Evolutionary conservation across 2,888 invertebrate genomes (phyloP).

Genomic region (Lumbricus terrestris): DNA sequence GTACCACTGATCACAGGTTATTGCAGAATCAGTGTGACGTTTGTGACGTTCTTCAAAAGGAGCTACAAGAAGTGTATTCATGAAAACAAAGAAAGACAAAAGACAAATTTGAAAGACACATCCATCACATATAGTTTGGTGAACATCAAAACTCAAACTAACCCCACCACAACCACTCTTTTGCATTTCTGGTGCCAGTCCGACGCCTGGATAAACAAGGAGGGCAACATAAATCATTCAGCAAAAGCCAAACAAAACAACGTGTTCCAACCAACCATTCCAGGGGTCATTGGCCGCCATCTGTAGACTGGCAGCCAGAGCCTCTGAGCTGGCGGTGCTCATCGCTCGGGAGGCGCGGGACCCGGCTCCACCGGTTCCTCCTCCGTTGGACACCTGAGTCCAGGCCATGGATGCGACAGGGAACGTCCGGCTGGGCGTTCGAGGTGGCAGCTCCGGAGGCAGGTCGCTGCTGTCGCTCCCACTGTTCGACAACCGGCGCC

Average conservation of each 20-base stretch:
- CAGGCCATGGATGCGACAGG: not conserved
- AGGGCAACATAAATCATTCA: no score
- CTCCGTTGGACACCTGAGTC: slow-evolving; percentile 12
- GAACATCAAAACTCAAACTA: no score
- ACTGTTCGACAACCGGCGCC: slow-evolving; percentile 22
- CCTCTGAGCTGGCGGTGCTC: not conserved
- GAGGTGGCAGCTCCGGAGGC: slow-evolving; percentile 79
- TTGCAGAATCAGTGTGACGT: no score
- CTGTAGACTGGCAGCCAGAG: not conserved
- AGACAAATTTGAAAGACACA: no score
- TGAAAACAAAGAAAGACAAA: no score
- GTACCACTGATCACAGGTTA: not conserved
- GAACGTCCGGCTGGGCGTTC: slow-evolving; percentile 58
- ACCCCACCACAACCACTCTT: no score
- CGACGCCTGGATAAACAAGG: no score
- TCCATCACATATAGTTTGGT: no score
- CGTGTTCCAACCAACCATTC: not conserved
- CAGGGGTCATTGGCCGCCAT: not conserved
- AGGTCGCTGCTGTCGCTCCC: slow-evolving; percentile 41
- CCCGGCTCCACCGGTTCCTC: slow-evolving; percentile 24
- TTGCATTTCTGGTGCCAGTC: no score
- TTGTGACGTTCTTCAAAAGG: no score
- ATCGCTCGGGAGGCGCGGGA: slow-evolving; percentile 22
- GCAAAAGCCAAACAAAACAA: no score
- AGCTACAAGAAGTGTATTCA: no score